phyloP scores from a whole-genome alignment of 2,888 invertebrate genomes.

The Spilosoma lubricipeda region DNA sequence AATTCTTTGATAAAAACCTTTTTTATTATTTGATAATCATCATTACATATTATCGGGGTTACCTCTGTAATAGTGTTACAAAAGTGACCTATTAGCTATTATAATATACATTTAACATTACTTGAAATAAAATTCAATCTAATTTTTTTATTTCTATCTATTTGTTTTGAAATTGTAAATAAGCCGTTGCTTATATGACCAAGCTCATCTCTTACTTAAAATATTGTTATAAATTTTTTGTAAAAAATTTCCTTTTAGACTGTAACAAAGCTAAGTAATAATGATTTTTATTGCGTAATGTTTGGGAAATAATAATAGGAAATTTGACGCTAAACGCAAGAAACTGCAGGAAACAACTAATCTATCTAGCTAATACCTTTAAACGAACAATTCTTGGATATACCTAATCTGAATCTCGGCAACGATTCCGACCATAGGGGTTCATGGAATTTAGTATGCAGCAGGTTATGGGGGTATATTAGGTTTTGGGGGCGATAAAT shows the following conservation, averaged over 20 bases:
- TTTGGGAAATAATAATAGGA: no score
- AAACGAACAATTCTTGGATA: no score
- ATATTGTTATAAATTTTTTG: no score
- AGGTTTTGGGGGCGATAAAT: no score
- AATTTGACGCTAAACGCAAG: neutral
- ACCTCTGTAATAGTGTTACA: neutral
- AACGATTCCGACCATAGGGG: no score
- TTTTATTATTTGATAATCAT: neutral
- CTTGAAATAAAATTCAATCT: neutral
- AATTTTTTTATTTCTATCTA: neutral
- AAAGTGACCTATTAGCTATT: conserved; percentile 1
- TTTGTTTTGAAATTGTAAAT: neutral
- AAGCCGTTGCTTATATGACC: neutral
- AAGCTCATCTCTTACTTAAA: no score
- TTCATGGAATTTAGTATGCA: no score
- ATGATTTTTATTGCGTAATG: no score
- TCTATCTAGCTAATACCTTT: no score
- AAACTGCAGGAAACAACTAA: neutral
- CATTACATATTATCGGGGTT: neutral
- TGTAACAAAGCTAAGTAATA: neutral
- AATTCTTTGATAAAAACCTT: neutral
- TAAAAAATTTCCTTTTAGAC: no score
- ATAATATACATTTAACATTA: neutral
- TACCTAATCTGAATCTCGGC: no score
- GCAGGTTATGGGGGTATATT: no score